Evolutionary conservation across 2,113 vertebrate genomes (phyloP).

Genomic region (Lagenorhynchus albirostris): DNA sequence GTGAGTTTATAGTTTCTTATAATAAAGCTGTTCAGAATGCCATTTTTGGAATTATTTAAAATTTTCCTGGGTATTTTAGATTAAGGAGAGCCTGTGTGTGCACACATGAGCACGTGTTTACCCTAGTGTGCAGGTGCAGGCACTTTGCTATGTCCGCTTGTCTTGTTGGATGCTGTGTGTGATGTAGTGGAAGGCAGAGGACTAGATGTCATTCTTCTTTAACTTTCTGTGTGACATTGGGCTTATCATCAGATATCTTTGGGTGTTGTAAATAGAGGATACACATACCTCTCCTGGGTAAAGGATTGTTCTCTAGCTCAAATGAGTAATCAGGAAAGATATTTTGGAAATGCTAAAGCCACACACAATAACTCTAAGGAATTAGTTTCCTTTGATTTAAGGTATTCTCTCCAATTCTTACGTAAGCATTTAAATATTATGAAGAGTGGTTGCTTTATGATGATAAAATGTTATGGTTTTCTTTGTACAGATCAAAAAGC

Average conservation of each 20-base stretch:
- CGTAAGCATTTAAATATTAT: slow-evolving; percentile 46
- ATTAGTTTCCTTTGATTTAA: slow-evolving; percentile 44
- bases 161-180: neutral
- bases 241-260: neutral
- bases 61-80: neutral
- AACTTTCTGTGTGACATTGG: slow-evolving; percentile 1
- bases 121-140: neutral
- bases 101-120: neutral
- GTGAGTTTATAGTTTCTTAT: neutral
- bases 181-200: neutral
- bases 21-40: neutral
- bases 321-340: neutral
- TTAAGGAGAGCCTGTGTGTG: neutral
- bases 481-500: slow-evolving; percentile 50
- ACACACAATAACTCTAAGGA: neutral
- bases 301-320: neutral
- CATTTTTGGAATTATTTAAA: neutral
- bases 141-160: neutral
- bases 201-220: neutral
- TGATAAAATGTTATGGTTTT: slow-evolving; percentile 56
- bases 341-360: slow-evolving; percentile 22
- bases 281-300: neutral
- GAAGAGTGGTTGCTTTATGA: slow-evolving; percentile 41
- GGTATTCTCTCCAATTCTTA: slow-evolving; percentile 39
- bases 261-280: neutral